Percentiles rank a stretch among this genome's conserved stretches.
Conservation (phyloP, 2,888 invertebrate species). For the Drosophila borborema region DNA sequence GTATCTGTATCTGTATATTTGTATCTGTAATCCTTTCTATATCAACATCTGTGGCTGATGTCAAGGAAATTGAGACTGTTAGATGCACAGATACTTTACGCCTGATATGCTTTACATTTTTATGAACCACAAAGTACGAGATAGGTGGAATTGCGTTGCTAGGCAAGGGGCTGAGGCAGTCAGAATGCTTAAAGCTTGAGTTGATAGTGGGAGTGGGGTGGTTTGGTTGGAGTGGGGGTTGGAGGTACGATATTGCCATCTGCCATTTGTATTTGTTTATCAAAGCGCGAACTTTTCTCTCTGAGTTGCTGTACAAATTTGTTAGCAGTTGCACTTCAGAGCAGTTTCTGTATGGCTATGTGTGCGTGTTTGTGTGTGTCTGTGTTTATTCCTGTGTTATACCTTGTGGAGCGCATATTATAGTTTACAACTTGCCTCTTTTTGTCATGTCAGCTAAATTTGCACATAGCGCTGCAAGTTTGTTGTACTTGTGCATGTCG, state of each 20-base stretch:
- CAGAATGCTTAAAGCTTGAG: neutral
- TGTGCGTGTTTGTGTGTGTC: conserved; percentile 7
- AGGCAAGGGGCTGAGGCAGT: neutral
- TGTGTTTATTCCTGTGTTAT: conserved; percentile 16
- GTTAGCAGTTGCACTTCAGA: conserved; percentile 64
- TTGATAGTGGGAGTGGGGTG: neutral
- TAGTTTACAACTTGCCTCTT: conserved; percentile 55
- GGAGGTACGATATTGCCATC: conserved; percentile 28
- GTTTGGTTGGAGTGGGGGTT: neutral
- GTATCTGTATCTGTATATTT: neutral
- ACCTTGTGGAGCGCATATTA: conserved; percentile 60
- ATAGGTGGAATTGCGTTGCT: conserved; percentile 14
- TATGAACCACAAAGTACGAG: conserved; percentile 28
- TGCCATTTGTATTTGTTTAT: conserved; percentile 71
- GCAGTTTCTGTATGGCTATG: conserved; percentile 16
- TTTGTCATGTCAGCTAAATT: conserved; percentile 45
- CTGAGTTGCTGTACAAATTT: conserved; percentile 52
- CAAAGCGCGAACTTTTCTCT: conserved; percentile 70
- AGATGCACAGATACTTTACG: conserved; percentile 63
- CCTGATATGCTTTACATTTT: conserved; percentile 55
- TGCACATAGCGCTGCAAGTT: conserved; percentile 21
- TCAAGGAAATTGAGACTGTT: neutral
- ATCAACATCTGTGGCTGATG: neutral
- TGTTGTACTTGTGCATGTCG: conserved; percentile 18
- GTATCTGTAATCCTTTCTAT: neutral